Evolutionary conservation across 2,797 vertebrate species (phyloP).

Genomic region (Alectoris magna): DNA sequence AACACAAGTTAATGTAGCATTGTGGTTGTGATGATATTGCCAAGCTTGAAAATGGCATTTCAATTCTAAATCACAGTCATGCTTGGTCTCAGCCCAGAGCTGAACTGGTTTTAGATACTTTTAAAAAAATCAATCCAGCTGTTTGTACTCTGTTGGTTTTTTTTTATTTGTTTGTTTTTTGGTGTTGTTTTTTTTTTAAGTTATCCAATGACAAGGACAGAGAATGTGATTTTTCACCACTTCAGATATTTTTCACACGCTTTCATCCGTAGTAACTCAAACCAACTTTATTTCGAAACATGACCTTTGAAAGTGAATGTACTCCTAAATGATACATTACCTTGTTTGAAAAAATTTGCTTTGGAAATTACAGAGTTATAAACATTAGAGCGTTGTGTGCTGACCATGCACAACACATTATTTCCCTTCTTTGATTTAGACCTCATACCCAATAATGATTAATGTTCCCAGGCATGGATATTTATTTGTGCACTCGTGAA

Average conservation of each 20-base stretch:
- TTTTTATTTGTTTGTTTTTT: too few species aligned
- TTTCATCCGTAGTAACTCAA: conserved; percentile 10
- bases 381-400: conserved; percentile 52
- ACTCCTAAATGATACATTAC: conserved; percentile 43
- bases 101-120: conserved; percentile 29
- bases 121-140: neutral
- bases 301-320: conserved; percentile 15
- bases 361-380: conserved; percentile 64
- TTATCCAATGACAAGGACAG: neutral
- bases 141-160: neutral
- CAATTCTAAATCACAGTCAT: conserved; percentile 31
- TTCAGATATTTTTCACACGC: conserved; percentile 5
- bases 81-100: neutral
- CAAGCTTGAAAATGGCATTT: conserved; percentile 32
- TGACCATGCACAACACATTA: conserved; percentile 43
- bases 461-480: conserved; percentile 27
- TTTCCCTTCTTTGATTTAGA: conserved; percentile 50
- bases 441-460: conserved; percentile 31
- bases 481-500: conserved; percentile 37
- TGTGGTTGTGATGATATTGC: conserved; percentile 7
- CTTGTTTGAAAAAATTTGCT: conserved; percentile 61
- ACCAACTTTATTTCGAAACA: conserved; percentile 54
- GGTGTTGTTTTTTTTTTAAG: neutral
- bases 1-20: neutral
- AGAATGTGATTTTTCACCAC: neutral